phyloP scores from a whole-genome alignment of 2,113 vertebrate genomes.

The Butastur rufipennis region DNA sequence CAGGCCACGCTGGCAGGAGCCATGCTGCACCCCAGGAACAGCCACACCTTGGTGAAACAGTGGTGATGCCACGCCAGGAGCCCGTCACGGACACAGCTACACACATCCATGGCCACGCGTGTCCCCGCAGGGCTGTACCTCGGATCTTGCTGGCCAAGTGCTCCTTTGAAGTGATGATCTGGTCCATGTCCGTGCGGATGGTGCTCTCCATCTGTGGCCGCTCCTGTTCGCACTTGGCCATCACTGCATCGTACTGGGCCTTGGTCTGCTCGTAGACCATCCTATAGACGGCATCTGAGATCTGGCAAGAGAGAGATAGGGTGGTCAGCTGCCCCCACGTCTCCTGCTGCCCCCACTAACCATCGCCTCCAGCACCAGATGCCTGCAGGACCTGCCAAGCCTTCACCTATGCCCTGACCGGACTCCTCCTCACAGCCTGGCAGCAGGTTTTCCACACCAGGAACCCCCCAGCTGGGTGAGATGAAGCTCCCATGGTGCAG shows the following conservation, averaged over 20 bases:
- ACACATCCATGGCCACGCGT: rapidly evolving
- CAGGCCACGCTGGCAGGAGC: not conserved
- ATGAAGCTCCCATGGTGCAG: not conserved
- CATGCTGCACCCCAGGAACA: not conserved
- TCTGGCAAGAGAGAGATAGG: slow-evolving; percentile 62
- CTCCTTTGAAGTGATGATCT: slow-evolving; percentile 95
- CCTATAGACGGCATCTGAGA: slow-evolving; percentile 86
- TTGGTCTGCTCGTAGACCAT: slow-evolving; percentile 84
- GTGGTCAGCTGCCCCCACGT: not conserved
- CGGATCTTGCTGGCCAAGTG: slow-evolving; percentile 91
- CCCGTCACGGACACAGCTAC: rapidly evolving
- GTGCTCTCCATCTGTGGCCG: slow-evolving; percentile 79
- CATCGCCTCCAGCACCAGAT: not conserved
- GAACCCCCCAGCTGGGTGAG: not conserved
- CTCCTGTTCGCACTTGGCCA: slow-evolving; percentile 75
- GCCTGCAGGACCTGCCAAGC: not conserved
- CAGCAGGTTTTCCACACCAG: not conserved
- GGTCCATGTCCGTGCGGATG: slow-evolving; percentile 94
- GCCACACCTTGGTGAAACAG: not conserved
- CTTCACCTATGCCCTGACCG: not conserved
- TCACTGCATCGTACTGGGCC: slow-evolving; percentile 65
- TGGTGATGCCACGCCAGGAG: not conserved
- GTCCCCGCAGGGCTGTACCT: slow-evolving; percentile 64
- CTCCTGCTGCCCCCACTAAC: rapidly evolving
- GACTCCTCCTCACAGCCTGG: not conserved